phyloP scores from a whole-genome alignment of 2,888 invertebrate species.

The Rhagonycha fulva region DNA sequence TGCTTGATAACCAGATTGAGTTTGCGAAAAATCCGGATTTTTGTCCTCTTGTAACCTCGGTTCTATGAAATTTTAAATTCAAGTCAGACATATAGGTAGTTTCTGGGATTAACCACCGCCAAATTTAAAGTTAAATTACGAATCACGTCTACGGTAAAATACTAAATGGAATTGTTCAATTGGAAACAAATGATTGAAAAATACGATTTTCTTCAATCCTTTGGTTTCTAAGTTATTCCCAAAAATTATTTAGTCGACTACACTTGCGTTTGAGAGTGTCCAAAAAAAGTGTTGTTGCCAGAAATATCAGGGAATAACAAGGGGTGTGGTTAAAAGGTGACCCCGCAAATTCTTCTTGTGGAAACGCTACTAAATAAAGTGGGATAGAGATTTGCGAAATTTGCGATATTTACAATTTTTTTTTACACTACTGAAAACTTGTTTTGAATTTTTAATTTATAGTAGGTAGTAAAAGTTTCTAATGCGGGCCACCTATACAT shows the following conservation, averaged over 20 bases:
- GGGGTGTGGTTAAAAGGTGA: too few species aligned
- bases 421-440: background rate
- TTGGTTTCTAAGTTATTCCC: too few species aligned
- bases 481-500: background rate
- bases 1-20: background rate
- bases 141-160: background rate
- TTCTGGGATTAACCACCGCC: background rate
- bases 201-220: too few species aligned
- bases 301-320: too few species aligned
- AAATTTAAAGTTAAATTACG: background rate
- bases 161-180: background rate
- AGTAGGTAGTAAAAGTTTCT: background rate
- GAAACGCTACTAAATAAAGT: background rate
- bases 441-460: background rate
- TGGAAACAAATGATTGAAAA: background rate
- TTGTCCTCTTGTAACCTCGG: background rate
- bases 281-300: too few species aligned
- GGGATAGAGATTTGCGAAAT: background rate
- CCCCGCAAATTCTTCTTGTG: too few species aligned
- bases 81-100: background rate
- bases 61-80: background rate
- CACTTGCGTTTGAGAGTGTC: too few species aligned
- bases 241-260: too few species aligned
- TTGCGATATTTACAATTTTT: background rate
- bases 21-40: background rate